Percentiles rank a stretch among this genome's conserved stretches.
Conservation (phyloP, 1,140 invertebrate genomes). For the Mylabris phalerata region DNA sequence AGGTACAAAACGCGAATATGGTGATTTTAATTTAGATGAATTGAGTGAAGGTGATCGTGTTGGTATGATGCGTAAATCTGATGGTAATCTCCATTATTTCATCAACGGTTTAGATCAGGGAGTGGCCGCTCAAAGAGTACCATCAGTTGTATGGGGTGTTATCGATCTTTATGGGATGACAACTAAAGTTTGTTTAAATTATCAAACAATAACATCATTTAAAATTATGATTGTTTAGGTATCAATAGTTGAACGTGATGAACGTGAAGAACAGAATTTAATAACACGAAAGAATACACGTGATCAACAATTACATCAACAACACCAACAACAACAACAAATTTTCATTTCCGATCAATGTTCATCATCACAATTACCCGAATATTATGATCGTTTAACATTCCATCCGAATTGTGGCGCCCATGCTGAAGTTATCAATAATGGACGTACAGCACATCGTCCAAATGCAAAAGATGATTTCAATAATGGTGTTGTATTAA, state of each 20-base stretch:
- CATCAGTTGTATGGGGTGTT: conserved; percentile 78
- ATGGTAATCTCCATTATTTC: conserved; percentile 84
- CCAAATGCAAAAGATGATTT: conserved; percentile 92
- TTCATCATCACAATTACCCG: conserved; percentile 27
- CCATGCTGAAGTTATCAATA: conserved; percentile 86
- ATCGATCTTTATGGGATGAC: conserved; percentile 96
- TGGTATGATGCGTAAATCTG: conserved; percentile 74
- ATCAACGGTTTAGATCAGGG: conserved; percentile 93
- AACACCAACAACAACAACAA: no score
- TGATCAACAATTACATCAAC: conserved; percentile 27
- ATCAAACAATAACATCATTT: background rate
- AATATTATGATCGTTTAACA: conserved; percentile 61
- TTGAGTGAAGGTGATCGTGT: conserved; percentile 83
- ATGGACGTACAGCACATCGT: conserved; percentile 79
- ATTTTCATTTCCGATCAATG: no score
- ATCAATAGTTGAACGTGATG: conserved; percentile 73
- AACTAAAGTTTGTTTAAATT: conserved; percentile 61
- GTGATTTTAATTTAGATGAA: conserved; percentile 91
- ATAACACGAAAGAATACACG: conserved; percentile 60
- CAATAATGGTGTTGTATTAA: conserved; percentile 93
- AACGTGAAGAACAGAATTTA: conserved; percentile 69
- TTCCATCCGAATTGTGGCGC: conserved; percentile 87
- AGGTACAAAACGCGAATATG: conserved; percentile 86
- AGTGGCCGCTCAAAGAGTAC: conserved; percentile 72
- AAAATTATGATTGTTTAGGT: conserved; percentile 45